A percentile compares a stretch with the other conserved stretches of the same genome.
These are phyloP conservation scores for Hippocampus kuda DNA, from an alignment of 2,797 vertebrate species.

Conservation along the genomic window DNA sequence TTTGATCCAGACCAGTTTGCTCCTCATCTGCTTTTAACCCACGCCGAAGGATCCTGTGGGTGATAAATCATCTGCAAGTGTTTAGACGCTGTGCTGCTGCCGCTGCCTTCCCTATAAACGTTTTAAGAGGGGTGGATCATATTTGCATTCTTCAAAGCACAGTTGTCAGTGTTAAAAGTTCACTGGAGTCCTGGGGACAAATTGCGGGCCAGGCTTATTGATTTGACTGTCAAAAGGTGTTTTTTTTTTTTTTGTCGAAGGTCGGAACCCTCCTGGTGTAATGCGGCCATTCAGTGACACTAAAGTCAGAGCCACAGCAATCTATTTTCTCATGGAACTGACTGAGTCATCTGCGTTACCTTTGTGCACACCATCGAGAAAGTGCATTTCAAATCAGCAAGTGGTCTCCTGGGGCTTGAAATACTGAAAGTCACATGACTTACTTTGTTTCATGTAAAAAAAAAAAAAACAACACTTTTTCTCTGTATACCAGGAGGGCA, in stretches of 20 bases:
- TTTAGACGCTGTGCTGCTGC: slow-evolving; percentile 59
- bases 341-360: slow-evolving; percentile 14
- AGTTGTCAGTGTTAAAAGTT: slow-evolving; percentile 61
- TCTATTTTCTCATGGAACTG: slow-evolving; percentile 52
- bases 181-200: slow-evolving; percentile 48
- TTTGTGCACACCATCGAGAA: background rate
- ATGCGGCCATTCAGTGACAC: slow-evolving; percentile 41
- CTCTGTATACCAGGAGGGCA: slow-evolving; percentile 8
- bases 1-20: slow-evolving; percentile 58
- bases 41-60: slow-evolving; percentile 49
- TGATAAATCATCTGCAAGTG: slow-evolving; percentile 58
- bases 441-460: slow-evolving; percentile 7
- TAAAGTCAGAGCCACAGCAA: slow-evolving; percentile 23
- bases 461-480: slow-evolving; percentile 23
- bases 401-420: background rate
- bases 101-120: slow-evolving; percentile 61
- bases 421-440: slow-evolving; percentile 18
- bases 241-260: slow-evolving; percentile 39
- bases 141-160: slow-evolving; percentile 62
- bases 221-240: slow-evolving; percentile 66
- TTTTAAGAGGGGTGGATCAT: slow-evolving; percentile 48
- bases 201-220: slow-evolving; percentile 36
- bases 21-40: slow-evolving; percentile 54
- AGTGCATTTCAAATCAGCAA: background rate
- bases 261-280: slow-evolving; percentile 30